Evolutionary conservation across 2,888 invertebrate genomes (phyloP), one percentile per base, ranked within the genome.

Genomic region (Tubulanus polymorphus): DNA sequence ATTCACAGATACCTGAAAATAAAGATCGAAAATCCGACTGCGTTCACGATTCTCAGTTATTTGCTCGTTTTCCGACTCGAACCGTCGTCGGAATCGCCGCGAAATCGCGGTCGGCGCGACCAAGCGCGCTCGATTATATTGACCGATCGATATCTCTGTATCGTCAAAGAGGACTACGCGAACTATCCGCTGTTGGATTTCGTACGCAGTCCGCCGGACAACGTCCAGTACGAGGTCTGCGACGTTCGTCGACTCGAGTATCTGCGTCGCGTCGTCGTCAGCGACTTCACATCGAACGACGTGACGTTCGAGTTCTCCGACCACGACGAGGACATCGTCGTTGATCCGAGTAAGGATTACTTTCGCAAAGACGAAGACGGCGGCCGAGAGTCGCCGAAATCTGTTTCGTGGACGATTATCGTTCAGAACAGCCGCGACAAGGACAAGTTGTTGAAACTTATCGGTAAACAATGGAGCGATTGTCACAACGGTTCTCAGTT

Each of bases 141-240:
- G 29, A 74, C 74, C 37, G 67, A 71, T 52, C 63, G 64, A 23
- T 67, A 72, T 53, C 47, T 77, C n/a, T 71, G 70, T 54, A 60
- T 77, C 28, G 64, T 68, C 2, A 61, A 61, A 37, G 77, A 76
- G 51, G 75, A 76, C 62, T 55, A 71, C 28, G 74, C 74, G 30
- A 74, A 71, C 55, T 76, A 76, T 53, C 77, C 77, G 1, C 57
- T 76, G n/a, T 75, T 76, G 3, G 74, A 74, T 41, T 76, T 75
- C 64, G 72, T 69, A 6, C 60, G 70, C n/a, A 71, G 71, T 10
- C 59, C 72, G 5, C 76, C 76, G 5, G 69, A 68, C 32, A 67
- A 68, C 12, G 71, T 73, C 0, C 63, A 70, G 32, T 69, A 72
- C 45, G 61, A 66, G 25, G 64, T 76, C 5, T 51, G 65, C 1